Evolutionary conservation across 53 echinoderm and acorn worm species (phyloP), one percentile per base, ranked within the genome.

Genomic region (Crossaster papposus): DNA sequence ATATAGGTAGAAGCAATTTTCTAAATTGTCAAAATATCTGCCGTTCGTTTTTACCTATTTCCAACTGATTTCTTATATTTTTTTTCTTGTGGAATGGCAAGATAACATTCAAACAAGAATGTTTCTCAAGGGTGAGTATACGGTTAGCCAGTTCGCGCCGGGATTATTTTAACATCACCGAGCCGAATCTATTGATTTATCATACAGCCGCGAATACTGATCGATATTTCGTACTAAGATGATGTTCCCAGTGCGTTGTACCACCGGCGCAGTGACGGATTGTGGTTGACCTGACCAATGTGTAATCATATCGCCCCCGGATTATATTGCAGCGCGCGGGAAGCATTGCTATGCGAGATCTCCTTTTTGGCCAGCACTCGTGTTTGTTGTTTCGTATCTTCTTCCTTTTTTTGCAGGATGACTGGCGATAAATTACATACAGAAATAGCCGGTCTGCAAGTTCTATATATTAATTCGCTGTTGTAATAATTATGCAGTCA

Each of bases 251-350:
- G 30, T 14, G 14, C 52, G 14, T 28, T 20, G 30, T 31, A n/a
- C n/a, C n/a, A n/a, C n/a, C n/a, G n/a, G n/a, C 32, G 33, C 65
- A 23, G 33, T 82, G 36, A 37, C 83, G 65, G 36, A 54, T 68
- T 23, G 63, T 35, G 70, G n/a, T n/a, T n/a, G n/a, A n/a, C 24
- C 17, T 24, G 64, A 22, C 64, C 37, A n/a, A 65, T 70, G 68
- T 28, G 68, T 83, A 83, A 83, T 83, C 83, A 83, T 11, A 24
- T 38, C 38, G 22, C 65, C n/a, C 23, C 30, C 37, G 70, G 68
- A 83, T 70, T 65, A 37, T 68, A n/a, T 62, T 81, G 34, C 36
- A 24, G 64, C 31, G 30, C 28, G 63, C 65, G 44, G 51, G 24
- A 10, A 37, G 68, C 26, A 81, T 83, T 70, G 14, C 38, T 20